Percentiles rank a stretch among this genome's conserved stretches.
phyloP scores from a whole-genome alignment of 2,888 invertebrate species.

The Oscheius sp. region DNA sequence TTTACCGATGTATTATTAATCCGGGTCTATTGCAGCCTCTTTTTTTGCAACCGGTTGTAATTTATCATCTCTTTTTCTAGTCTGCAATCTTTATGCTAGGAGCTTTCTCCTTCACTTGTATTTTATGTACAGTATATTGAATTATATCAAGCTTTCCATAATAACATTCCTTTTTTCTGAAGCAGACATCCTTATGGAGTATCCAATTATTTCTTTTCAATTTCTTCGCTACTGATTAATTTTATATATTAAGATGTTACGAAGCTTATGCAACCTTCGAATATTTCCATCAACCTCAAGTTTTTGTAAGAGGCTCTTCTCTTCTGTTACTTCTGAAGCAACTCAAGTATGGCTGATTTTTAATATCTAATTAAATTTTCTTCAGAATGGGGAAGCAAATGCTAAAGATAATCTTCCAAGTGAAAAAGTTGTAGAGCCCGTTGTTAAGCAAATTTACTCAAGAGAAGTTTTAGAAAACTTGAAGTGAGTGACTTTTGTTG shows the following conservation, averaged over 20 bases:
- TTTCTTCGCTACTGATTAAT: neutral
- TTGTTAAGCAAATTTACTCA: neutral
- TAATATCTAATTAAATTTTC: too few species aligned
- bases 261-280: neutral
- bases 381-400: too few species aligned
- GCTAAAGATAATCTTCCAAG: too few species aligned
- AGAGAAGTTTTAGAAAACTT: neutral
- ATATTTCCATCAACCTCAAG: slow-evolving; percentile 6
- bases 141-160: neutral
- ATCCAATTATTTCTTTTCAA: slow-evolving; percentile 4
- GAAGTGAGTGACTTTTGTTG: slow-evolving; percentile 4
- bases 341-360: too few species aligned
- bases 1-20: too few species aligned
- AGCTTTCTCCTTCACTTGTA: neutral
- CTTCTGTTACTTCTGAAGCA: neutral
- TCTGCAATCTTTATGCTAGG: neutral
- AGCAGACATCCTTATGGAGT: neutral
- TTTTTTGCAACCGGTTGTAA: neutral
- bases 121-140: slow-evolving; percentile 5
- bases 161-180: neutral
- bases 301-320: slow-evolving; percentile 1
- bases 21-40: too few species aligned
- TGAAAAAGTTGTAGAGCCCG: neutral
- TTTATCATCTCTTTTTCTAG: neutral
- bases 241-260: slow-evolving; percentile 5